A percentile compares a stretch with the other conserved stretches of the same genome.
These are phyloP conservation scores for Excalfactoria chinensis DNA, from an alignment of 2,113 vertebrate genomes.

Conservation along the genomic window DNA sequence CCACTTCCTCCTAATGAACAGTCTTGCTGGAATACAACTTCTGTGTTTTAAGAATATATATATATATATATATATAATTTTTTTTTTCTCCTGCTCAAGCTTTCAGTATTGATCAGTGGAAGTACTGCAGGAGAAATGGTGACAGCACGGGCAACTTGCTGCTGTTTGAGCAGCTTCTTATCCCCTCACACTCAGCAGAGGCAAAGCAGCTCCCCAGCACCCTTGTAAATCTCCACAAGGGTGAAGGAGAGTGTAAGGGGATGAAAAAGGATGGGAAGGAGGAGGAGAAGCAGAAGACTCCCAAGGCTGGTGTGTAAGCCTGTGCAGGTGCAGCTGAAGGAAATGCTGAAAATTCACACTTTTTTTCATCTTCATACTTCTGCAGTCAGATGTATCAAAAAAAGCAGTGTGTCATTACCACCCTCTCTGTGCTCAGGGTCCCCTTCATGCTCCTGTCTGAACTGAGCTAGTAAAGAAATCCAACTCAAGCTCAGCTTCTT, in stretches of 20 bases:
- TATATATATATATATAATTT: neutral
- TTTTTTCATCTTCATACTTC: neutral
- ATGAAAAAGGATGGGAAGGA: neutral
- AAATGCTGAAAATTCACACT: neutral
- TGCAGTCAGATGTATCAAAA: neutral
- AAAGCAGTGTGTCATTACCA: neutral
- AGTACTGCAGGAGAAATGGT: constrained; percentile 57
- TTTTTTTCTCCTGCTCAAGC: constrained; percentile 14
- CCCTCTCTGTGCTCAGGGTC: neutral
- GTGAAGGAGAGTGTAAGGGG: neutral
- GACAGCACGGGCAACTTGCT: neutral
- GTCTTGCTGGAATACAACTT: constrained; percentile 40
- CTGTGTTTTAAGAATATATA: constrained; percentile 63
- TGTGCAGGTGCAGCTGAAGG: neutral
- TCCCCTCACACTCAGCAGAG: neutral
- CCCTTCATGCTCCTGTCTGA: neutral
- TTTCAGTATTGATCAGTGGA: constrained; percentile 65
- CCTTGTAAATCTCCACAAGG: neutral
- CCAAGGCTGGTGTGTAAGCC: neutral
- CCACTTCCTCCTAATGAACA: constrained; percentile 51
- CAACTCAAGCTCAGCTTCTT: neutral
- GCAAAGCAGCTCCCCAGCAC: neutral
- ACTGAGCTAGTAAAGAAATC: neutral
- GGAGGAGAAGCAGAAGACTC: neutral
- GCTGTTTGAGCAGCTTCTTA: constrained; percentile 29